phyloP scores from a whole-genome alignment of 2,113 vertebrate genomes.

The Edolisoma coerulescens region DNA sequence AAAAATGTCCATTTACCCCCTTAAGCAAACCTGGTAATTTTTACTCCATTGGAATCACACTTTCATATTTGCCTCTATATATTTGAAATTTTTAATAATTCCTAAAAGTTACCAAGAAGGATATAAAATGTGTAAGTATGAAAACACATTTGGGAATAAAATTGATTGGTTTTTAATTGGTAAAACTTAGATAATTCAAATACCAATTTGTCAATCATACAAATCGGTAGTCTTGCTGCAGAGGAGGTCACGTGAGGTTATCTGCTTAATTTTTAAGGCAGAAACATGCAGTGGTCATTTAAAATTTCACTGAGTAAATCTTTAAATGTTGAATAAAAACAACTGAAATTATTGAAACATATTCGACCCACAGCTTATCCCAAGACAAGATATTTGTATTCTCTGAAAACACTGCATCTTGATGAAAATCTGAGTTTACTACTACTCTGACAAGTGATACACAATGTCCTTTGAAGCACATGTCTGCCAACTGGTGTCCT shows the following conservation, averaged over 20 bases:
- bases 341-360: not conserved
- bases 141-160: not conserved
- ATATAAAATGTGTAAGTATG: not conserved
- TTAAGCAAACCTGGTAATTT: conserved; percentile 43
- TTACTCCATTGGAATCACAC: conserved; percentile 4
- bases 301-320: not conserved
- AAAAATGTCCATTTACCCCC: conserved; percentile 35
- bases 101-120: not conserved
- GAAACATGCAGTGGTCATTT: not conserved
- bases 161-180: not conserved
- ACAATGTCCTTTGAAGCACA: not conserved
- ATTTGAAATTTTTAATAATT: not conserved
- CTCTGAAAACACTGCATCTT: not conserved
- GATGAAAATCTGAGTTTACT: not conserved
- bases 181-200: not conserved
- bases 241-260: not conserved
- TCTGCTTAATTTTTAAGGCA: not conserved
- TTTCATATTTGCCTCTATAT: conserved; percentile 1
- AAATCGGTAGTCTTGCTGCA: not conserved
- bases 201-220: not conserved
- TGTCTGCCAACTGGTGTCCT: not conserved
- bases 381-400: not conserved
- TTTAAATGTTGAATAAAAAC: not conserved
- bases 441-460: not conserved
- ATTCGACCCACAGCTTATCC: not conserved